Percentiles rank a stretch among this genome's conserved stretches.
phyloP scores from a whole-genome alignment of 2,797 vertebrate species.

The Sphenodon punctatus region DNA sequence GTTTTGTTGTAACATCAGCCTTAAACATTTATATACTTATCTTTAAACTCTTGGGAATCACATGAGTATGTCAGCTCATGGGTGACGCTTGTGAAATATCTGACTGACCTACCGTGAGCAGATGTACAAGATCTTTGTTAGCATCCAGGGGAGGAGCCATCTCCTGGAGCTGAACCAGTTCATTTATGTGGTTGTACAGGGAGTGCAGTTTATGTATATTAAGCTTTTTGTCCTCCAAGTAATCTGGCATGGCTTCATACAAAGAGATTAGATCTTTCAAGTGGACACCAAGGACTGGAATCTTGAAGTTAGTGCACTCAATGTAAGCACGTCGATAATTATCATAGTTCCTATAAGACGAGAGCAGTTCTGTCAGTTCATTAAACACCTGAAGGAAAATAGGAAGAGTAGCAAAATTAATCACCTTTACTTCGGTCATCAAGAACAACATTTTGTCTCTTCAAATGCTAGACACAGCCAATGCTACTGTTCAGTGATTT shows the following conservation, averaged over 20 bases:
- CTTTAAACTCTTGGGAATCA: background rate
- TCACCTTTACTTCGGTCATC: background rate
- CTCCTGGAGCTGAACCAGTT: constrained; percentile 92
- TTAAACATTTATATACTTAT: background rate
- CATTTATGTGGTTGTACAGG: constrained; percentile 91
- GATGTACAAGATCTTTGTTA: constrained; percentile 95
- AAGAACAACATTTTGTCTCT: background rate
- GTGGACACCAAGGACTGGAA: constrained; percentile 94
- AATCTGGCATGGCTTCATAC: constrained; percentile 92
- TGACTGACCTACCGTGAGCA: constrained; percentile 90
- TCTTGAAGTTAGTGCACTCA: constrained; percentile 88
- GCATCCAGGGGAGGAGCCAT: constrained; percentile 88
- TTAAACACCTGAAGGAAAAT: constrained; percentile 83
- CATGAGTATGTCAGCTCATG: too few species aligned
- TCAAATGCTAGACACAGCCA: background rate
- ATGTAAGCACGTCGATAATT: constrained; percentile 91
- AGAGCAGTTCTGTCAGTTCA: constrained; percentile 95
- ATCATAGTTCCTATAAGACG: constrained; percentile 93
- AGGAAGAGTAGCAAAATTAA: background rate
- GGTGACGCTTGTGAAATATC: too few species aligned
- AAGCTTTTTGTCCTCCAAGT: constrained; percentile 89
- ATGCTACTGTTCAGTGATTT: background rate
- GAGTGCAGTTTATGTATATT: constrained; percentile 92
- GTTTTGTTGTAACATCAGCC: background rate
- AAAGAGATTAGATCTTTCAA: constrained; percentile 94